Percentiles rank a stretch among this genome's conserved stretches.
Evolutionary conservation across 1,140 invertebrate species (phyloP).

Genomic region (Agrypnia vestita): DNA sequence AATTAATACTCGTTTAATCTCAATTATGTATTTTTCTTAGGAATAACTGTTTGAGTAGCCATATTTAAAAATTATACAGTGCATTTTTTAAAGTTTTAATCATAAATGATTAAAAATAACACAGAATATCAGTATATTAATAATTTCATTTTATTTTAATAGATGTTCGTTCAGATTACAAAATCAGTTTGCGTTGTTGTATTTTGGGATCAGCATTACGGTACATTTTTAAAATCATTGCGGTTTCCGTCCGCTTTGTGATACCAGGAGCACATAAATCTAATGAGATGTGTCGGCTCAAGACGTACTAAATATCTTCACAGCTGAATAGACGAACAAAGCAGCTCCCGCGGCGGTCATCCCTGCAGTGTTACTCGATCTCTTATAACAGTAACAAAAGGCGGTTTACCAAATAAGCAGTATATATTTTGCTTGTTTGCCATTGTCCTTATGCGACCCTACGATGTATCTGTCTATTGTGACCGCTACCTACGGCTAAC

Average conservation of each 20-base stretch:
- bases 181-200: too few species aligned
- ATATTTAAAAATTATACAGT: too few species aligned
- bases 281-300: conserved; percentile 5
- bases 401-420: conserved; percentile 59
- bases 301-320: conserved; percentile 22
- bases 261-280: conserved; percentile 27
- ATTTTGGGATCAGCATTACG: too few species aligned
- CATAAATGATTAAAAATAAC: too few species aligned
- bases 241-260: not conserved
- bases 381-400: conserved; percentile 45
- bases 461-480: conserved; percentile 28
- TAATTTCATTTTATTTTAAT: too few species aligned
- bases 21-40: too few species aligned
- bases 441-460: conserved; percentile 52
- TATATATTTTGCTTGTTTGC: conserved; percentile 60
- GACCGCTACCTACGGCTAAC: conserved; percentile 7
- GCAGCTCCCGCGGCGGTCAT: conserved; percentile 1
- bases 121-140: too few species aligned
- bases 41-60: too few species aligned
- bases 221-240: not conserved
- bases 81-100: too few species aligned
- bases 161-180: too few species aligned
- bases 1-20: too few species aligned
- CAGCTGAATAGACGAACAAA: conserved; percentile 35
- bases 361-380: conserved; percentile 27